Base-by-base conservation (phyloP, 2,113 vertebrate species). In the Uria lomvia region DNA sequence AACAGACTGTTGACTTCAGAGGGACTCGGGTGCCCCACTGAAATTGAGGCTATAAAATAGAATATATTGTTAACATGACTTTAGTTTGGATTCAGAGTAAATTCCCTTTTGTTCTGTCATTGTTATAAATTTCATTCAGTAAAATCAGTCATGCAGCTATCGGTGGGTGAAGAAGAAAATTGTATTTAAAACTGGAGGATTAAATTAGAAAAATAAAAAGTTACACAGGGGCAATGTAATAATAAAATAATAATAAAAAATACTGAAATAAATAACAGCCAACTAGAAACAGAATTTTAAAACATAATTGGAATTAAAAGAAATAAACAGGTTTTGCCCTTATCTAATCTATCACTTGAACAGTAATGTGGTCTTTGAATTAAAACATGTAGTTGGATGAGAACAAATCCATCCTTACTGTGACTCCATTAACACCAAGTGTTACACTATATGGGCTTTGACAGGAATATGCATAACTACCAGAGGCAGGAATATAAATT, bases 141-240 rank as follows among this genome's bases (percentile, higher is more conserved):
- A 83, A 94, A 96, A 96, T 95, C 91, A 94, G 67, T 91, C 96
- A 95, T 90, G 91, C 84, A 86, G 63, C 24, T 82, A 49, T 55
- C 3, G 9, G 53, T 86, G 70, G 56, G 22, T 86, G 73, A 96
- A 76, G 43, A 95, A 91, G 86, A 92, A 93, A 90, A 95, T 38
- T 36, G 18, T 84, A 56, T 87, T 96, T 92, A 79, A 91, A 95
- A 95, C 85, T 63, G 19, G 73, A 73, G 42, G 80, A 90, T 91
- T 95, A 94, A 95, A 94, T 93, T 86, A 80, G 34, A 67, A 90
- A 90, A 91, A 71, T 29, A 77, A 82, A 86, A 82, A 82, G 76
- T 85, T 92, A 40, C 24, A 90, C 10, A 52, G 20, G 83, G 29
- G 7, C 32, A 77, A 58, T 26, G 20, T n/a, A 76, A 86, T 77